Evolutionary conservation across 2,113 vertebrate genomes (phyloP).

Genomic region (Zootoca vivipara): DNA sequence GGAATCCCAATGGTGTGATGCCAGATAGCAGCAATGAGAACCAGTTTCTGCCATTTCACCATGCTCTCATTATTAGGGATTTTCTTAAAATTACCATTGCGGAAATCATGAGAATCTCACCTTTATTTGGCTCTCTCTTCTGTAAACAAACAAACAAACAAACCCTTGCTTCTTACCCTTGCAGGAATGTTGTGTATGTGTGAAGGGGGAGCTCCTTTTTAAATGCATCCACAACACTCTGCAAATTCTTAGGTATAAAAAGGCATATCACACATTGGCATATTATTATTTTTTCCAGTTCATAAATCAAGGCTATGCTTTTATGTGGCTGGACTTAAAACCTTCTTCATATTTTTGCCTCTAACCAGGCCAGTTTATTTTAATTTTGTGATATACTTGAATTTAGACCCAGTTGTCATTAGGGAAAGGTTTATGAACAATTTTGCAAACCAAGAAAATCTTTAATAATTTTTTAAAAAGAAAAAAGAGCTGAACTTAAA

Average conservation of each 20-base stretch:
- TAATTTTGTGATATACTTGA: background rate
- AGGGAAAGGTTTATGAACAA: background rate
- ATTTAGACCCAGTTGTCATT: background rate
- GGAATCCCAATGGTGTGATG: background rate
- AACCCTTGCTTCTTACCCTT: background rate
- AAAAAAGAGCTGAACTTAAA: too few relatives aligned
- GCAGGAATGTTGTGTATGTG: background rate
- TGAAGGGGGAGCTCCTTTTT: too few relatives aligned
- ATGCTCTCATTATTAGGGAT: background rate
- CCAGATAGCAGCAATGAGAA: background rate
- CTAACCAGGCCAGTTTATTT: background rate
- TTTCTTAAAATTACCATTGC: conserved; percentile 10
- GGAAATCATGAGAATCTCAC: conserved; percentile 7
- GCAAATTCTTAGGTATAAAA: conserved; percentile 9
- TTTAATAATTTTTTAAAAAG: too few relatives aligned
- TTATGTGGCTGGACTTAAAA: background rate
- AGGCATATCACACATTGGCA: background rate
- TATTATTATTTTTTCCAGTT: background rate
- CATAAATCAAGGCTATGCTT: conserved; percentile 3
- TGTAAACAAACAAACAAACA: background rate
- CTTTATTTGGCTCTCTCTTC: background rate
- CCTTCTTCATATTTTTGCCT: background rate
- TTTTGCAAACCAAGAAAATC: too few relatives aligned
- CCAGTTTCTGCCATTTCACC: conserved; percentile 1
- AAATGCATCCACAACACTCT: conserved; percentile 1